Evolutionary conservation across 2,797 vertebrate species (phyloP), one percentile per base, ranked within the genome.

Genomic region (Xerus rutilus): DNA sequence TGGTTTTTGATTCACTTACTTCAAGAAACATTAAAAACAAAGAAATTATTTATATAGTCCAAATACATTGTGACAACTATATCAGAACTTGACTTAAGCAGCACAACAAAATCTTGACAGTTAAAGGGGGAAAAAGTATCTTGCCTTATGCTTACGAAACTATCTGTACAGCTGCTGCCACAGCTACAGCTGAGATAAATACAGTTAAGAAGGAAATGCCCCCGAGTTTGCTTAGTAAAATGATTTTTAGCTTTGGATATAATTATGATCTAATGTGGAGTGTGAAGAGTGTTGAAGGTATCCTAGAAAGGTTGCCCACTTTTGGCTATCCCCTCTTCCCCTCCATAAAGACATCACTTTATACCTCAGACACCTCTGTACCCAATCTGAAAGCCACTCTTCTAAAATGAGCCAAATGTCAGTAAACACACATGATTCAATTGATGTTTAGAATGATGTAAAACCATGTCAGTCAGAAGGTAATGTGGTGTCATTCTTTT

Each of bases 1-100:
- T 76, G 45, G 25, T 64, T 90, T 92, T 39, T 92, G 45, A 52
- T 52, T 89, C 54, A 82, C 65, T 81, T 89, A 69, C 49, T 86
- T 95, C 59, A 92, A 78, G 32, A 95, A 96, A 90, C 77, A 83
- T 25, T 93, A 84, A 77, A 96, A 88, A 72, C 77, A 81, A 85
- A 92, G 23, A 73, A 54, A 72, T 35, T 35, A 84, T 72, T 59
- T 95, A 83, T 17, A 82, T 23, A 92, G 65, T 7, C 43, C 43
- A 30, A 69, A 35, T 49, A 72, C 35, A 86, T 25, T 18, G 35
- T 78, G 62, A 96, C 28, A 81, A 59, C 76, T 78, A 65, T 62
- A 86, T 96, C 17, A n/a, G 65, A 47, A 69, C 69, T 89, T 91
- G 39, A 94, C n/a, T 85, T 73, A 81, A 85, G 74, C 39, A 83